Conservation (phyloP, 2,113 vertebrate species). For the Rallus limicola region DNA sequence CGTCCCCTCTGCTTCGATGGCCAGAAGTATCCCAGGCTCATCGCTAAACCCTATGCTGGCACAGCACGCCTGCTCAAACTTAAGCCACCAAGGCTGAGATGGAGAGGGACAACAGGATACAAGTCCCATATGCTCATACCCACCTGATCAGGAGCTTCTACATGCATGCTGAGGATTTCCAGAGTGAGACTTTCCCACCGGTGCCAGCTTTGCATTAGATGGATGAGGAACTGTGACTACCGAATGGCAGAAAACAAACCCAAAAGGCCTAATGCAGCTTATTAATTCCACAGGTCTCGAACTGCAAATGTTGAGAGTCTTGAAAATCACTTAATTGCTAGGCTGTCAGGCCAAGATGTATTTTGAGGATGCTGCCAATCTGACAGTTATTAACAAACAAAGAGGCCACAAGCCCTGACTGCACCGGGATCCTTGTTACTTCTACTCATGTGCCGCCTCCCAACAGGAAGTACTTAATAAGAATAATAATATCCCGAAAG, state of each 20-base stretch:
- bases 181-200: not conserved
- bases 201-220: not conserved
- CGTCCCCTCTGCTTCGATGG: not conserved
- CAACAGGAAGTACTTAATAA: conserved; percentile 90
- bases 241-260: not conserved
- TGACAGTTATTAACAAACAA: conserved; percentile 61
- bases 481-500: conserved; percentile 89
- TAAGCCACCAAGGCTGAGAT: not conserved
- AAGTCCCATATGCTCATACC: not conserved
- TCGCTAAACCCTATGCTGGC: fast-evolving
- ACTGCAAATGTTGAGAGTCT: not conserved
- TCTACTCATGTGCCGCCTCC: conserved; percentile 78
- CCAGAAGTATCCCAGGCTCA: not conserved
- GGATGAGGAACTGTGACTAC: not conserved
- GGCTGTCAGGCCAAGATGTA: conserved; percentile 22
- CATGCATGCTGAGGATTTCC: not conserved
- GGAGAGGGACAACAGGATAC: not conserved
- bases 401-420: conserved; percentile 44
- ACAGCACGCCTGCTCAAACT: fast-evolving
- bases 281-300: conserved; percentile 45
- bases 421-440: conserved; percentile 46
- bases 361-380: conserved; percentile 49
- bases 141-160: not conserved
- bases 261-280: not conserved
- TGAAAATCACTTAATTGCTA: conserved; percentile 45